Base-by-base conservation (phyloP, 2,797 vertebrate genomes). In the Ambastaia sidthimunki region DNA sequence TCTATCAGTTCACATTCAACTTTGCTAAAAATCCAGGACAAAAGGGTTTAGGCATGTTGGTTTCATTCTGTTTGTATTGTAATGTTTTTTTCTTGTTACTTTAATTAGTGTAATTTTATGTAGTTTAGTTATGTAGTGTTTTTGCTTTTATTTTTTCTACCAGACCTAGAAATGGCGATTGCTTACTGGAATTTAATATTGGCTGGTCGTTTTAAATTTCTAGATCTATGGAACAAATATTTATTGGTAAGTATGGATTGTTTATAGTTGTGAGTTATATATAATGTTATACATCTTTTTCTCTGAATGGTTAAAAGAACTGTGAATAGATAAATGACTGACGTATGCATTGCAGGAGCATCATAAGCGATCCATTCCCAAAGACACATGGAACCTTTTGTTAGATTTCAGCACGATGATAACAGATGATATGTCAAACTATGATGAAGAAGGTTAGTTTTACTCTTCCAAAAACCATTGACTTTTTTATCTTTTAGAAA, bases 151-250 rank as follows among this genome's bases (percentile, higher is more conserved):
- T 87, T 92, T 92, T 92, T 68, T 21, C 19, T 57, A 90, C 87
- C 93, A 99, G 97, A 99, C 94, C 96, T 99, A 97, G 97, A 99
- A 94, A 99, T 99, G 97, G 97, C 97, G 90, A 98, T 99, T 91
- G 97, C 97, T 82, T 99, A 99, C 93, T 99, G 97, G 97, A 99
- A 99, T 96, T 97, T 99, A 98, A 96, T 99, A 92, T 95, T 99
- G 93, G 95, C 96, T 87, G 97, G 97, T 93, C 95, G 96, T 94
- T 99, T 99, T 95, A 99, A 99, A 95, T 99, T 99, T 93, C 93
- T 99, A 94, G 96, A 97, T 89, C 94, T 99, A 92, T 99, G 97
- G 97, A 99, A 98, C 95, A 97, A 93, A 93, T 99, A 97, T 97
- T 98, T 99, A 95, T 94, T 98, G 94, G 97, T 99, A 95, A 98